Evolutionary conservation across 2,888 invertebrate genomes (phyloP), one percentile per base, ranked within the genome.

Genomic region (Mycalesis mineus): DNA sequence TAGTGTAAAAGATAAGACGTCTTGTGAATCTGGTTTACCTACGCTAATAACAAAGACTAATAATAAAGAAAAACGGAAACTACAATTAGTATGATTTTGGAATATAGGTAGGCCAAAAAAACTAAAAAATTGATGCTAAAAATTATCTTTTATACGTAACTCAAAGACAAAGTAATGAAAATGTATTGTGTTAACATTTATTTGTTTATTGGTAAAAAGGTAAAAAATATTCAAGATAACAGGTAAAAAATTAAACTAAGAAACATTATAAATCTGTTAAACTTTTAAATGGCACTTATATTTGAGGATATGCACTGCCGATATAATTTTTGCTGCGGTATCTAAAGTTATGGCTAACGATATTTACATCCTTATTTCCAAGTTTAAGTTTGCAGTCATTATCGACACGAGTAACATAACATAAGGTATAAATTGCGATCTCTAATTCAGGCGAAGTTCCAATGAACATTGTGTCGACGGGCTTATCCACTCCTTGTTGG

Each of bases 361-460:
- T 93, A 61, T 92, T 91, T 63, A 97, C 92, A 63, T 92, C 92
- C 60, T 93, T 93, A 36, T 93, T 94, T 60, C 91, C 93, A 58
- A 96, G 82, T 53, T 93, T 92, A 9, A 97, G 89, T 0, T 94
- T 94, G 69, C 97, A 97, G 5, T 92, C 91, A 58, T 91, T 88
- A 69, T 95, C 94, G 0, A 94, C 92, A 53, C 96, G 92, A 11
- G 95, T 87, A 42, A 95, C 87, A 77, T 95, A 97, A 75, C 98
- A 98, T 4, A 97, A 91, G 0, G 97, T 95, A 78, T 97, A 98
- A 2, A 98, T 80, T 0, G 97, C 95, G 84, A 98, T 91, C 81
- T 98, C 98, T 64, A 97, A 88, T 82, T 98, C 98, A 0, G 98
- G 98, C 53, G 96, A 96, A 1, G 95, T 95, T 22, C 96, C 96